Evolutionary conservation across 2,113 vertebrate genomes (phyloP).

Genomic region (Hystrix cristata): DNA sequence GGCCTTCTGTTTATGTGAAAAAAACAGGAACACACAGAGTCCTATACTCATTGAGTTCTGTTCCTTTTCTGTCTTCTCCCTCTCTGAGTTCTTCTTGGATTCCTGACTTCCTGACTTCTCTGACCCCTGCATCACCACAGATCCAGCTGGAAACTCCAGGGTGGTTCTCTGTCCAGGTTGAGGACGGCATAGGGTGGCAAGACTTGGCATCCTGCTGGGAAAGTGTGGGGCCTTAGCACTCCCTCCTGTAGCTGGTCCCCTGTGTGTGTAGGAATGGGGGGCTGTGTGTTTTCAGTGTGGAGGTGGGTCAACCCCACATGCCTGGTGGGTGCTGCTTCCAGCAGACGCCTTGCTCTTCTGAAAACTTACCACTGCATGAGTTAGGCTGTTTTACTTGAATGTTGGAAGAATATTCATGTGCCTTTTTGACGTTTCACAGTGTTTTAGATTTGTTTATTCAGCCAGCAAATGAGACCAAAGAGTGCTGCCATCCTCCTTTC

Average conservation of each 20-base stretch:
- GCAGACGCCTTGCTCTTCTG: background rate
- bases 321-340: background rate
- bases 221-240: background rate
- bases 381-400: background rate
- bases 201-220: background rate
- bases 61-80: background rate
- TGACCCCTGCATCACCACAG: background rate
- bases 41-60: background rate
- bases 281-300: background rate
- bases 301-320: background rate
- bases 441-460: background rate
- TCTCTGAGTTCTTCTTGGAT: background rate
- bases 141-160: background rate
- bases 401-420: background rate
- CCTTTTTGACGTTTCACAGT: background rate
- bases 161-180: background rate
- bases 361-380: background rate
- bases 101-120: background rate
- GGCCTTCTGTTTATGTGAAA: background rate
- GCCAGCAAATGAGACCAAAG: background rate
- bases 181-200: background rate
- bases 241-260: background rate
- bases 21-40: background rate
- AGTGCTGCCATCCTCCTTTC: background rate
- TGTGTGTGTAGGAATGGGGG: background rate